phyloP scores from a whole-genome alignment of 2,797 vertebrate genomes.

The Sus cebifrons region DNA sequence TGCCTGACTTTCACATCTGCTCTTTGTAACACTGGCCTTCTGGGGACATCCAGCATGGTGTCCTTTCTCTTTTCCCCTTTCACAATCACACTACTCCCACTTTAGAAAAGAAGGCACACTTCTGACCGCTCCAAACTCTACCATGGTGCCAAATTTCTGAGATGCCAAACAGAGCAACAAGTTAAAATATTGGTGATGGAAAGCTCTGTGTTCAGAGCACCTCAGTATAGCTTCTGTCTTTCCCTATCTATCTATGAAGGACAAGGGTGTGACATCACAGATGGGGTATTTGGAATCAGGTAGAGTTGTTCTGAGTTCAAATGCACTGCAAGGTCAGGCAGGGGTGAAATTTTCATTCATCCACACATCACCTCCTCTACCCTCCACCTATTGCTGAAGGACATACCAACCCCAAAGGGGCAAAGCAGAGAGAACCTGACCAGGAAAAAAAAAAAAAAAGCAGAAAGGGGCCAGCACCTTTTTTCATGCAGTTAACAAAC shows the following conservation, averaged over 20 bases:
- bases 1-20: rapidly evolving
- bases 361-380: not conserved
- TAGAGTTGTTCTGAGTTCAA: not conserved
- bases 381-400: not conserved
- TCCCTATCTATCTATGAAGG: not conserved
- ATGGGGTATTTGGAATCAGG: not conserved
- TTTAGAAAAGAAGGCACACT: not conserved
- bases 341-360: not conserved
- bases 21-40: not conserved
- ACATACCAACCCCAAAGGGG: not conserved
- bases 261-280: not conserved
- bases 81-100: not conserved
- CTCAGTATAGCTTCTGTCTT: not conserved
- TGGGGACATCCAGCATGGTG: not conserved
- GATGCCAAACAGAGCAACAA: not conserved
- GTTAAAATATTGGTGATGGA: rapidly evolving
- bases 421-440: not conserved
- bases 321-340: not conserved
- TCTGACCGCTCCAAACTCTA: not conserved
- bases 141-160: not conserved
- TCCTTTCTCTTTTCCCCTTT: not conserved
- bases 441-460: not conserved
- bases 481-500: not conserved
- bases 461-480: not conserved
- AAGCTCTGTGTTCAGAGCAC: not conserved